A percentile compares a stretch with the other conserved stretches of the same genome.
Evolutionary conservation across 2,113 vertebrate species (phyloP).

Genomic region (Phylloscopus whistleri): DNA sequence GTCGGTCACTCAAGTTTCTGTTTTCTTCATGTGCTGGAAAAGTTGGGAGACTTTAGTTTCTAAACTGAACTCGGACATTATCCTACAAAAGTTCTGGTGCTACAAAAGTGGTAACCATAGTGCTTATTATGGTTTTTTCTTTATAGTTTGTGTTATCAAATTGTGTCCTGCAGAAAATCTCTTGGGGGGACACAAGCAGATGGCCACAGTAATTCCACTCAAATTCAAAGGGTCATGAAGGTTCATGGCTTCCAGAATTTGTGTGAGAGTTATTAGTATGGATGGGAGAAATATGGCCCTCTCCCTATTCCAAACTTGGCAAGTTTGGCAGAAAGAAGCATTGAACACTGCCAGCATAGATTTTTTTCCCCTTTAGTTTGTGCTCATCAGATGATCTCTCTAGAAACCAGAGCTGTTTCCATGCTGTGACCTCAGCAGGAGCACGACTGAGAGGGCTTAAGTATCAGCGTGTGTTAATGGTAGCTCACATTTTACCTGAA

Average conservation of each 20-base stretch:
- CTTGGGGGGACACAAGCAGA: conserved; percentile 5
- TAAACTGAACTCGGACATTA: background rate
- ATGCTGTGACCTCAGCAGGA: background rate
- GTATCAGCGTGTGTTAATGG: background rate
- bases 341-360: background rate
- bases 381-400: conserved; percentile 19
- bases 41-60: background rate
- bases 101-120: background rate
- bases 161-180: background rate
- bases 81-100: background rate
- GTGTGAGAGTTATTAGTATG: background rate
- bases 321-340: conserved; percentile 15
- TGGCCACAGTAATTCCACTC: conserved; percentile 36
- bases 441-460: background rate
- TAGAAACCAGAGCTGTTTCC: conserved; percentile 16
- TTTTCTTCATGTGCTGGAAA: background rate
- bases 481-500: background rate
- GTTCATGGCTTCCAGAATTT: conserved; percentile 24
- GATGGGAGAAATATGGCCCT: background rate
- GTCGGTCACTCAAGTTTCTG: conserved; percentile 40
- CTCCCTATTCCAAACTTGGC: background rate
- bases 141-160: background rate
- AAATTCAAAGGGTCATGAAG: conserved; percentile 7
- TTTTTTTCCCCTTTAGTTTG: background rate
- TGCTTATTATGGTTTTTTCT: background rate